Percentiles rank a stretch among this genome's conserved stretches.
Evolutionary conservation across 2,113 vertebrate genomes (phyloP).

Genomic region (Antechinus stuartii): DNA sequence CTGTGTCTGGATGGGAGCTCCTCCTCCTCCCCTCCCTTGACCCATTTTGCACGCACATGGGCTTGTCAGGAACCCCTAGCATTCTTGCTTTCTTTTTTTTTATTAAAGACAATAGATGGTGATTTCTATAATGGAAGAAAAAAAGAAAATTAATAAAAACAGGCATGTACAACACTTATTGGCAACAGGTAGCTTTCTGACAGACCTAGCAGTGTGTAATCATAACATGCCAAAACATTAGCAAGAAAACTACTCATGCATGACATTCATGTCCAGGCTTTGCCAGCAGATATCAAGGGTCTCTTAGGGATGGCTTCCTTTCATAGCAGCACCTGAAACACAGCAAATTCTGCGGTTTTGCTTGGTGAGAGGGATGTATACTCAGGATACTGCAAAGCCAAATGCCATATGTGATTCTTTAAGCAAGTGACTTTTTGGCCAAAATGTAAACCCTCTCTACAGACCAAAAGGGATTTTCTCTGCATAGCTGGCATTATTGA

Average conservation of each 20-base stretch:
- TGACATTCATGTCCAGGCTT: constrained; percentile 54
- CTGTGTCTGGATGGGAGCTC: not conserved
- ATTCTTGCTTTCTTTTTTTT: constrained; percentile 31
- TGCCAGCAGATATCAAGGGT: constrained; percentile 70
- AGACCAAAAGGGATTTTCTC: constrained; percentile 64
- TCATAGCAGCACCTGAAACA: constrained; percentile 36
- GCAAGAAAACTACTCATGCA: constrained; percentile 63
- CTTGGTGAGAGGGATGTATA: constrained; percentile 39
- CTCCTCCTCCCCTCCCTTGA: not conserved
- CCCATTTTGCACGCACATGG: not conserved
- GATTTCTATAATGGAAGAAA: constrained; percentile 36
- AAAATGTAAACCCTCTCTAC: constrained; percentile 64
- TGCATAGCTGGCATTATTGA: constrained; percentile 62
- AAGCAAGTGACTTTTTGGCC: constrained; percentile 70
- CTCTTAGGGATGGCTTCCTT: constrained; percentile 57
- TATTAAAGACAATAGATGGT: constrained; percentile 28
- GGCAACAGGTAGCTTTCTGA: constrained; percentile 75
- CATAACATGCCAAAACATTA: constrained; percentile 74
- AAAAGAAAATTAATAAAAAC: constrained; percentile 73
- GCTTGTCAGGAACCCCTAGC: constrained; percentile 15
- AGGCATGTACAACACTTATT: constrained; percentile 70
- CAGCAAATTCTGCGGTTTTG: constrained; percentile 24
- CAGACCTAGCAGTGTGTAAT: constrained; percentile 73
- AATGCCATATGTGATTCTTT: constrained; percentile 64
- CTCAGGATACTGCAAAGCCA: constrained; percentile 48